Evolutionary conservation across 2,113 vertebrate species (phyloP).

Genomic region (Dipodomys merriami): DNA sequence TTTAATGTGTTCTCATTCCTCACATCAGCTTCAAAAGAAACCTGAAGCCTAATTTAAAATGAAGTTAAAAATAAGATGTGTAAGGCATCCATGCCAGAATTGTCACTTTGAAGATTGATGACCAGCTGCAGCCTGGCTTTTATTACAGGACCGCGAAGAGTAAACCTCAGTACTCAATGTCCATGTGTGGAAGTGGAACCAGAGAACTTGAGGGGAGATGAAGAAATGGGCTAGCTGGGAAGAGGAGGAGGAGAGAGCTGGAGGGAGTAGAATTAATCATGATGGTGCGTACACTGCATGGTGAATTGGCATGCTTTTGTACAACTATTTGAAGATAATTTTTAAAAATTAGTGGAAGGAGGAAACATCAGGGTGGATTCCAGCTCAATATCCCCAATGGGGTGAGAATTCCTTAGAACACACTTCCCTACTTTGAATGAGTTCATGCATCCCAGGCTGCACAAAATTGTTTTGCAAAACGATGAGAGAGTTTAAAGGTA

Average conservation of each 20-base stretch:
- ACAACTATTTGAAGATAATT: too few relatives aligned
- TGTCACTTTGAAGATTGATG: conserved; percentile 64
- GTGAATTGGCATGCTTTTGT: too few relatives aligned
- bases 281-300: too few relatives aligned
- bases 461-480: conserved; percentile 29
- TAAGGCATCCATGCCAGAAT: neutral
- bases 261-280: too few relatives aligned
- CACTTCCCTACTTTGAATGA: neutral
- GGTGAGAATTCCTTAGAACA: conserved; percentile 30
- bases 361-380: neutral
- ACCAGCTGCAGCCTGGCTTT: neutral
- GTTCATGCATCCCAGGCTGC: neutral
- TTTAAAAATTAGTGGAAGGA: too few relatives aligned
- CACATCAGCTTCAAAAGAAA: conserved; percentile 56
- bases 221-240: too few relatives aligned
- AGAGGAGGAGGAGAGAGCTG: too few relatives aligned
- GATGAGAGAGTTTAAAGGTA: neutral
- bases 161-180: conserved; percentile 44
- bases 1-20: conserved; percentile 38
- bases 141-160: conserved; percentile 38
- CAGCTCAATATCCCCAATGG: neutral
- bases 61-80: conserved; percentile 67
- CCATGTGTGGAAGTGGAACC: too few relatives aligned
- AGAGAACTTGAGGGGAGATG: too few relatives aligned
- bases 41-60: conserved; percentile 67